Evolutionary conservation across 1,140 invertebrate species (phyloP).

Genomic region (Lerema accius): DNA sequence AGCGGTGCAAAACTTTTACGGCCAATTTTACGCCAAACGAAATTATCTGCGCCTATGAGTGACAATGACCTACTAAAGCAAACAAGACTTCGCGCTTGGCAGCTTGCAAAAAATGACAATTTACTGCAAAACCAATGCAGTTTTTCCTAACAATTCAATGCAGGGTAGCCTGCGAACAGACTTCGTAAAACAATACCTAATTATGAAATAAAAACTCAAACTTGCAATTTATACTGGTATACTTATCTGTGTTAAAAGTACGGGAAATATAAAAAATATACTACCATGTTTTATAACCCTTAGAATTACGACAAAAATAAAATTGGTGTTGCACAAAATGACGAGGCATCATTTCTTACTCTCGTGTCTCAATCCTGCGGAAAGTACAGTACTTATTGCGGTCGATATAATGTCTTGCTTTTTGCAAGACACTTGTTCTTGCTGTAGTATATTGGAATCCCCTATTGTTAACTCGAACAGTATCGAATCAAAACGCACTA

Average conservation of each 20-base stretch:
- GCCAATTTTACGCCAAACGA: conserved; percentile 67
- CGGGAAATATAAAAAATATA: too few species aligned
- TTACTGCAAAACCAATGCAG: conserved; percentile 24
- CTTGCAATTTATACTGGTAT: conserved; percentile 10
- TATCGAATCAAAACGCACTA: conserved; percentile 3
- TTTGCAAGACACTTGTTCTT: conserved; percentile 43
- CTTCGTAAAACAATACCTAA: too few species aligned
- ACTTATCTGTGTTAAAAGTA: too few species aligned
- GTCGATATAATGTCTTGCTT: conserved; percentile 45
- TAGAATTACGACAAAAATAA: conserved; percentile 1
- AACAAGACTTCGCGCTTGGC: conserved; percentile 44
- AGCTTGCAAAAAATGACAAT: conserved; percentile 38
- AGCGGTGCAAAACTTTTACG: conserved; percentile 62
- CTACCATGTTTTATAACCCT: too few species aligned
- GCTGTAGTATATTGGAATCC: conserved; percentile 40
- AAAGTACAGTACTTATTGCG: conserved; percentile 48
- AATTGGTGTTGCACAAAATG: conserved; percentile 17
- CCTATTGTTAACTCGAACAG: conserved; percentile 11
- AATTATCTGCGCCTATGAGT: conserved; percentile 59
- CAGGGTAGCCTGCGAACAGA: neutral
- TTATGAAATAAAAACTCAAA: conserved; percentile 6
- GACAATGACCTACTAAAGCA: conserved; percentile 74
- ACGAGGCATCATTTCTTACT: conserved; percentile 30
- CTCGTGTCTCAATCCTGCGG: conserved; percentile 42
- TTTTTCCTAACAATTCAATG: conserved; percentile 11